Base-by-base conservation (phyloP, 1,140 invertebrate genomes). In the Bombus cullumanus region DNA sequence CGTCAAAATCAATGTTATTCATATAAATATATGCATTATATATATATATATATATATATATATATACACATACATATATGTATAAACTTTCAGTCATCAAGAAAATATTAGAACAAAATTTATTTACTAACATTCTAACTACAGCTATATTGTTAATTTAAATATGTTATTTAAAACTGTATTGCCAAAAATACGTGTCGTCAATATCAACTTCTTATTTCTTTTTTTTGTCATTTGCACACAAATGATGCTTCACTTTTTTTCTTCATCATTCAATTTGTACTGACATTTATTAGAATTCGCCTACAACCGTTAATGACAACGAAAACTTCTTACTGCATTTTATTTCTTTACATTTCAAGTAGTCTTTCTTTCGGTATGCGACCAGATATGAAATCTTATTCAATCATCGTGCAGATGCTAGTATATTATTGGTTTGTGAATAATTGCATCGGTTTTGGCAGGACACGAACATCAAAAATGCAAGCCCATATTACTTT, bases 201-300 rank as follows among this genome's bases (percentile, higher is more conserved):
- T 84, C 88, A 90, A 90, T 91, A 89, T 86, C 90, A 87, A 72
- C 37, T 72, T 71, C 59, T 62, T 62, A 28, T 78, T 71, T 81
- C 43, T 80, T 47, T 89, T 88, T 89, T 88, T 91, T 85, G 88
- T 91, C 90, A 80, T 89, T 88, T 89, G 59, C 77, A 92, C 83
- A 84, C 88, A 85, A 89, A 90, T 89, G 39, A 87, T 87, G 81
- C 75, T 66, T 86, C 86, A 62, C 28, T 77, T 74, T 85, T 76
- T 73, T 71, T 91, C 71, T 85, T 91, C 89, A 88, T 91, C 91
- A 92, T 85, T 93, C 87, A 92, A 94, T 94, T 94, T 94, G 94
- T 94, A 94, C 94, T 94, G 94, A 93, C 91, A 94, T 94, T 92
- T 89, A 93, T 94, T 94, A 93, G 91, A 94, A 94, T 94, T 87